Evolutionary conservation across 2,888 invertebrate species (phyloP), one percentile per base, ranked within the genome.

Genomic region (Graphium colonna): DNA sequence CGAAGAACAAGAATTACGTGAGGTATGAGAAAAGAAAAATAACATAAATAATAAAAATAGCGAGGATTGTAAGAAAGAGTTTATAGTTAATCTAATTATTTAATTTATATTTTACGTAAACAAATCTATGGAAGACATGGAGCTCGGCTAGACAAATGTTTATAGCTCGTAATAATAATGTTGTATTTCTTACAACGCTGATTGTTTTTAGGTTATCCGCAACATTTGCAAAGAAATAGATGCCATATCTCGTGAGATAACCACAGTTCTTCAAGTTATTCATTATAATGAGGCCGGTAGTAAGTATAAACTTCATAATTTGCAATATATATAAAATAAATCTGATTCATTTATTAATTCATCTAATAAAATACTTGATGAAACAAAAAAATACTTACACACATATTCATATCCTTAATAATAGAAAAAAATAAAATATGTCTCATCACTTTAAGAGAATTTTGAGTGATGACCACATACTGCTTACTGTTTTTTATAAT

Each of bases 231-330:
- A 92, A 69, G 94, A 95, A 66, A 91, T 97, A 42, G 97, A 97
- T 65, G 95, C 95, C 66, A 88, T 91, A 57, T 92, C 94, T 0
- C 91, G 97, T 51, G 95, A 96, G 78, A 94, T 95, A 21, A 90
- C 93, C n/a, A 95, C 95, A 17, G 83, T 92, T 15, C 82, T 97
- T 26, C 97, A 97, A 88, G 91, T 94, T 16, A 96, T 97, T 59
- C 97, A 98, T 69, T 94, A 94, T 61, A 92, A 92, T 59, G 89
- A 92, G 52, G 91, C 92, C 62, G 92, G 93, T 71, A 92, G 96
- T 94, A 84, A 91, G 91, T 88, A 74, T 59, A 28, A 21, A 10
- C 21, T 0, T 39, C n/a, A 33, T n/a, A n/a, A 33, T 8, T 1
- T 9, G 10, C 33, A 33, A 3, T 12, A 33, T 33, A 3, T 9